Percentiles rank a stretch among this genome's conserved stretches.
These are phyloP conservation scores for Lasius fuliginosus DNA, from an alignment of 2,888 invertebrate genomes.

Conservation along the genomic window DNA sequence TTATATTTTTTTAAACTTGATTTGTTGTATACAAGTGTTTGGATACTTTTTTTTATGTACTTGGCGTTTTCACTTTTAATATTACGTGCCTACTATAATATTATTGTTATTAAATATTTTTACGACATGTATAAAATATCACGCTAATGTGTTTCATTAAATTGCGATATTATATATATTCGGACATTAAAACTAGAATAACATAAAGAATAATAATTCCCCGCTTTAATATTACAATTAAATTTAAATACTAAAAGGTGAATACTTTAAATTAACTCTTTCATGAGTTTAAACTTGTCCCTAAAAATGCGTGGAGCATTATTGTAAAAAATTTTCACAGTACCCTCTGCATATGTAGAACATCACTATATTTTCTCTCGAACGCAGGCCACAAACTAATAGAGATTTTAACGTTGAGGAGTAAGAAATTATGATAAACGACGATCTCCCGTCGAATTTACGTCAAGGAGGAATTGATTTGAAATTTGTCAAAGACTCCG, in stretches of 20 bases:
- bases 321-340: slow-evolving; percentile 1
- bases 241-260: not conserved
- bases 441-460: slow-evolving; percentile 11
- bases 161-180: slow-evolving; percentile 12
- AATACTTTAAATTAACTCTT: not conserved
- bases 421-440: slow-evolving; percentile 15
- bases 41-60: too few relatives aligned
- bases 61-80: not conserved
- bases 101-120: slow-evolving; percentile 27
- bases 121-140: not conserved
- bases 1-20: too few relatives aligned
- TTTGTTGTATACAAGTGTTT: too few relatives aligned
- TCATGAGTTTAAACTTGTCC: not conserved
- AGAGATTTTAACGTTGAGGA: not conserved
- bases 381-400: not conserved
- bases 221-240: not conserved
- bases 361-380: not conserved
- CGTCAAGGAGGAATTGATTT: not conserved
- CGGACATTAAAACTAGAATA: not conserved
- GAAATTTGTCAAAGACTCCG: slow-evolving; percentile 14
- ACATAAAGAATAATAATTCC: slow-evolving; percentile 23
- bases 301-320: slow-evolving; percentile 2
- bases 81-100: too few relatives aligned
- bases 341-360: too few relatives aligned
- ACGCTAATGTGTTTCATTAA: not conserved